phyloP scores from a whole-genome alignment of 2,797 vertebrate genomes.

The Tenualosa thibaudeaui region DNA sequence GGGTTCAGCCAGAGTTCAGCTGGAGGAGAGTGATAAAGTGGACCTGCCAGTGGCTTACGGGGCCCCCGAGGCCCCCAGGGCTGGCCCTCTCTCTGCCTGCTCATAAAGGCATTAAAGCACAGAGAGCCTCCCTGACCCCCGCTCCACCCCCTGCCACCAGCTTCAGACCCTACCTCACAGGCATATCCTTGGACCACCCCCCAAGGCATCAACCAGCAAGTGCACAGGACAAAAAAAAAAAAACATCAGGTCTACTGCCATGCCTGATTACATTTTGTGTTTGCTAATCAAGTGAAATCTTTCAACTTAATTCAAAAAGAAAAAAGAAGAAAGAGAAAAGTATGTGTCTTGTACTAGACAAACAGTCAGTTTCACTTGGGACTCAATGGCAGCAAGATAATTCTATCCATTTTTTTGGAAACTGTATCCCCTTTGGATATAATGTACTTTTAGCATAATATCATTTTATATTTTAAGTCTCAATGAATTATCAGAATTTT shows the following conservation, averaged over 20 bases:
- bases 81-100: conserved; percentile 49
- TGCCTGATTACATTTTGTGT: neutral
- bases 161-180: neutral
- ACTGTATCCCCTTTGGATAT: neutral
- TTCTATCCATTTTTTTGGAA: neutral
- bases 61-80: conserved; percentile 56
- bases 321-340: too few species aligned
- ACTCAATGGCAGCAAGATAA: neutral
- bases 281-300: neutral
- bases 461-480: neutral
- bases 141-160: neutral
- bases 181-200: neutral
- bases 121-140: conserved; percentile 6
- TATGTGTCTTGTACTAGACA: too few species aligned
- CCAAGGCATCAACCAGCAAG: neutral
- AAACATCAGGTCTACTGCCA: neutral
- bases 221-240: neutral
- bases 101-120: conserved; percentile 43
- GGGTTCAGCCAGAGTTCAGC: conserved; percentile 65
- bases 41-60: conserved; percentile 61
- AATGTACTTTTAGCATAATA: neutral
- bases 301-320: neutral
- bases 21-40: conserved; percentile 60
- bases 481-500: neutral
- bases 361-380: neutral